phyloP scores from a whole-genome alignment of 2,797 vertebrate genomes.

The Gymnothorax javanicus region DNA sequence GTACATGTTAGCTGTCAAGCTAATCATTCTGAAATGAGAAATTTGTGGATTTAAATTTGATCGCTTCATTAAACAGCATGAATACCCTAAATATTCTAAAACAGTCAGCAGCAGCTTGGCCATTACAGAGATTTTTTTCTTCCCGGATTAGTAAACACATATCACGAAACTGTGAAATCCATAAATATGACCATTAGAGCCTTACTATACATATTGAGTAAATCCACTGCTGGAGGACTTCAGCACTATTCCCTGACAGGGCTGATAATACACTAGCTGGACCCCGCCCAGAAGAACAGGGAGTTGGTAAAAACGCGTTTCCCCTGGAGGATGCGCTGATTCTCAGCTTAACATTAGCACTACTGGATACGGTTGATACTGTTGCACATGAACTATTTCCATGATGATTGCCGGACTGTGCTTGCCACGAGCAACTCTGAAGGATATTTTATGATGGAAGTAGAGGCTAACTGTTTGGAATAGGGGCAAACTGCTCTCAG shows the following conservation, averaged over 20 bases:
- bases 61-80: not conserved
- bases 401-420: not conserved
- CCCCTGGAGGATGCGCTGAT: slow-evolving; percentile 1
- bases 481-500: not conserved
- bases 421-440: not conserved
- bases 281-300: not conserved
- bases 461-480: not conserved
- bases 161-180: not conserved
- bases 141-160: not conserved
- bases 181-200: slow-evolving; percentile 16
- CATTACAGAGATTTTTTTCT: not conserved
- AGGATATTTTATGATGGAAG: not conserved
- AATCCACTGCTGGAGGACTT: not conserved
- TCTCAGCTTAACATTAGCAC: not conserved
- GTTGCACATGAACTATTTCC: not conserved
- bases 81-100: not conserved
- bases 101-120: not conserved
- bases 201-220: not conserved
- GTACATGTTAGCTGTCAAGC: not conserved
- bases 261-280: not conserved
- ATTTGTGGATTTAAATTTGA: not conserved
- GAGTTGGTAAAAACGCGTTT: slow-evolving; percentile 8
- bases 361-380: not conserved
- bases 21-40: not conserved
- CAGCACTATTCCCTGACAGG: not conserved